phyloP scores from a whole-genome alignment of 2,797 vertebrate genomes.

The Danionella dracula region DNA sequence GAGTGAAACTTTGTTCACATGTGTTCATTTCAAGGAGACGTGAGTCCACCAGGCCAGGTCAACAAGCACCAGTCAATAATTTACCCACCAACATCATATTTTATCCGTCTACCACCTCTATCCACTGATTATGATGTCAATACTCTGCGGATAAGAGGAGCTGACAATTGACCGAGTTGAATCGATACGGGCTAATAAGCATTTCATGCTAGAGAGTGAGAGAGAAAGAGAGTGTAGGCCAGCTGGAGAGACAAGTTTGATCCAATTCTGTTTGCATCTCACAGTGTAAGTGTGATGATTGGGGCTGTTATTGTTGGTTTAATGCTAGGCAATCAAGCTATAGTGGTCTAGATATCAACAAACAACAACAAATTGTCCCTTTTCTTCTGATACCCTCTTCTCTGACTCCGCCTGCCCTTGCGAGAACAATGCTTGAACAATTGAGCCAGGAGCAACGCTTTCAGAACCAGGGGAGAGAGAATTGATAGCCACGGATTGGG shows the following conservation, averaged over 20 bases:
- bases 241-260: constrained; percentile 77
- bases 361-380: constrained; percentile 98
- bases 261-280: constrained; percentile 93
- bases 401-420: constrained; percentile 75
- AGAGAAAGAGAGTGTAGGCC: constrained; percentile 63
- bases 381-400: constrained; percentile 84
- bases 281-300: constrained; percentile 99
- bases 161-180: constrained; percentile 96
- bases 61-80: constrained; percentile 96
- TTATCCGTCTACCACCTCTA: constrained; percentile 90
- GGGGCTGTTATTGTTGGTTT: constrained; percentile 98
- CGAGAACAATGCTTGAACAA: constrained; percentile 84
- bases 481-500: constrained; percentile 43
- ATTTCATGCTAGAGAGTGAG: constrained; percentile 85
- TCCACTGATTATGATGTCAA: constrained; percentile 98
- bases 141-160: constrained; percentile 96
- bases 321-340: constrained; percentile 99
- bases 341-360: constrained; percentile 99
- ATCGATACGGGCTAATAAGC: constrained; percentile 99
- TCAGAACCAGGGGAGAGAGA: constrained; percentile 64
- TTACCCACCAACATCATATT: constrained; percentile 96
- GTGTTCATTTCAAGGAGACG: constrained; percentile 62
- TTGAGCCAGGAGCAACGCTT: constrained; percentile 77
- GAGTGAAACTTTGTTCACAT: neutral
- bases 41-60: constrained; percentile 77